A percentile compares a stretch with the other conserved stretches of the same genome.
Conservation (phyloP, 1,140 invertebrate species). For the Wiebesia pumilae region DNA sequence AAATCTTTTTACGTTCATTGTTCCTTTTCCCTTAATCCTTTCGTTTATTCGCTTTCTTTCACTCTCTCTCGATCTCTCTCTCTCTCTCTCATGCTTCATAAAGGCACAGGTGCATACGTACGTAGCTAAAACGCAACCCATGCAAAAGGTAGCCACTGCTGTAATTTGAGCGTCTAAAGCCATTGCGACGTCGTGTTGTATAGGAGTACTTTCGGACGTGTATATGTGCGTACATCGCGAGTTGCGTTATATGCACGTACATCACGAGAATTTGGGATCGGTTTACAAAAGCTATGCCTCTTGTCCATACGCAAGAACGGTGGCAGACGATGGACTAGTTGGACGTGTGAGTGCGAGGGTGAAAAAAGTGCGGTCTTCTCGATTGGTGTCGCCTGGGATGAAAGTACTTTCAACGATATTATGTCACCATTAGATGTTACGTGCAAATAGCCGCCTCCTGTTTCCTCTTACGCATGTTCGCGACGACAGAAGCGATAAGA, state of each 20-base stretch:
- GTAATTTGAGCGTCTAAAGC: constrained; percentile 51
- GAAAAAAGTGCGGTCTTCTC: constrained; percentile 20
- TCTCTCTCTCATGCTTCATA: not conserved
- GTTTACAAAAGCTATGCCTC: constrained; percentile 48
- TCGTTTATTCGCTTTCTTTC: not conserved
- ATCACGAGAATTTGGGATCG: constrained; percentile 63
- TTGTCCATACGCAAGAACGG: constrained; percentile 50
- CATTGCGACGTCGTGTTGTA: constrained; percentile 6
- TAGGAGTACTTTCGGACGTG: not conserved
- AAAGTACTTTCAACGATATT: constrained; percentile 62
- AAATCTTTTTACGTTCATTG: not conserved
- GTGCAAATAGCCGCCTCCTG: constrained; percentile 56
- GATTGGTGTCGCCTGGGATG: constrained; percentile 30
- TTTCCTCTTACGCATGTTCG: not conserved
- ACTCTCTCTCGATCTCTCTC: not conserved
- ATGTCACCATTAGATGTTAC: constrained; percentile 58
- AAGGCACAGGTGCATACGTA: not conserved
- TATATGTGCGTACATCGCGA: not conserved
- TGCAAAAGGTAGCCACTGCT: not conserved
- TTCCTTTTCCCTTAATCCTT: not conserved
- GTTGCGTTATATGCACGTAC: constrained; percentile 50
- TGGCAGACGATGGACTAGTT: not conserved
- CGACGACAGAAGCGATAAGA: constrained; percentile 23
- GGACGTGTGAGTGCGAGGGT: not conserved
- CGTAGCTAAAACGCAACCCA: constrained; percentile 16